These are phyloP conservation scores for Aspidiotus rigidus DNA, from an alignment of 2,888 invertebrate species.

Conservation along the genomic window DNA sequence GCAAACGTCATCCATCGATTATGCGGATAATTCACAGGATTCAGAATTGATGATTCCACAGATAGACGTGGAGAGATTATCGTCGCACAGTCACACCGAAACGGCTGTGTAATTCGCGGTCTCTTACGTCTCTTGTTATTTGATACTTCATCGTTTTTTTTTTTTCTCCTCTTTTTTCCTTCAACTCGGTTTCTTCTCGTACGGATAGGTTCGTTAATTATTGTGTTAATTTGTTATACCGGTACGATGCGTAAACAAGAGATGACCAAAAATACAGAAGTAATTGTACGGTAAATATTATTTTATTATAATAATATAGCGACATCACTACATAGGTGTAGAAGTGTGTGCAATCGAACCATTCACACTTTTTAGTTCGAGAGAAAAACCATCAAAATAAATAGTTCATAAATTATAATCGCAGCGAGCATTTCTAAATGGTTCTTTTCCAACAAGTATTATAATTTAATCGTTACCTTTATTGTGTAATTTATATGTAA, in stretches of 20 bases:
- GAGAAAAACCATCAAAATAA: not conserved
- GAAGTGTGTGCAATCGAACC: too few species aligned
- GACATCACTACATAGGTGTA: too few species aligned
- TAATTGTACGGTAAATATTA: too few species aligned
- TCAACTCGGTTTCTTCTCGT: constrained; percentile 7
- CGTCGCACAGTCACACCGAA: constrained; percentile 89
- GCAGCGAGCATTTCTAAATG: constrained; percentile 27
- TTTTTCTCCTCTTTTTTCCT: constrained; percentile 10
- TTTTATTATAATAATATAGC: too few species aligned
- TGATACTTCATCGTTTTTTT: constrained; percentile 14
- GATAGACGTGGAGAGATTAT: constrained; percentile 84
- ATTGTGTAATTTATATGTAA: constrained; percentile 23
- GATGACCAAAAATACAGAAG: too few species aligned
- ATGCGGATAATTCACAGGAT: constrained; percentile 78
- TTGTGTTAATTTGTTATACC: too few species aligned
- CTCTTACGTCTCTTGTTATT: constrained; percentile 1
- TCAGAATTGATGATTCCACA: constrained; percentile 74
- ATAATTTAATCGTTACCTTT: constrained; percentile 26
- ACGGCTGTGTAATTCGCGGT: constrained; percentile 65
- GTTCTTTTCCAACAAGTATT: constrained; percentile 30
- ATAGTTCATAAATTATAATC: constrained; percentile 26
- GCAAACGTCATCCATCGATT: constrained; percentile 85
- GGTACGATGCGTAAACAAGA: too few species aligned
- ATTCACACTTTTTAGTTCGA: too few species aligned
- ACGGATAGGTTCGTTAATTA: too few species aligned